phyloP scores from a whole-genome alignment of 2,888 invertebrate genomes.

The Lasioglossum leucozonium region DNA sequence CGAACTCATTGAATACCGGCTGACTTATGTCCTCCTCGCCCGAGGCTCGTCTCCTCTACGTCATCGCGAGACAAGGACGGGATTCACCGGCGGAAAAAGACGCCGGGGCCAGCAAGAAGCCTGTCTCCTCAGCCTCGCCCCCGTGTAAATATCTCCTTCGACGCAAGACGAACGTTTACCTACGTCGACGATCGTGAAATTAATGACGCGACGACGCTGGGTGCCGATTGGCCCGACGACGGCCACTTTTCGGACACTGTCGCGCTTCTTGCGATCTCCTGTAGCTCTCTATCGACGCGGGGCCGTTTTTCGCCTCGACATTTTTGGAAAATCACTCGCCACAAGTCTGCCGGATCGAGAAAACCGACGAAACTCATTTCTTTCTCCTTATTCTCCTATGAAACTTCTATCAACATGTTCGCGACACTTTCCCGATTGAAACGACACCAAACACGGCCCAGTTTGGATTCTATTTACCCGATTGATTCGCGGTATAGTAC shows the following conservation, averaged over 20 bases:
- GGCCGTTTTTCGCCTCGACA: background rate
- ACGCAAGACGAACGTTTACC: constrained; percentile 36
- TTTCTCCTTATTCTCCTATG: background rate
- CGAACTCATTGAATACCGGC: constrained; percentile 79
- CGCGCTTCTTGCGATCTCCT: constrained; percentile 1
- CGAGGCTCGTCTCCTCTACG: constrained; percentile 42
- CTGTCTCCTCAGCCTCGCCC: constrained; percentile 22
- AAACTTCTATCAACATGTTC: background rate
- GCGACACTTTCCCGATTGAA: no score
- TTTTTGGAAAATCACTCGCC: background rate
- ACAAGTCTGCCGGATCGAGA: no score
- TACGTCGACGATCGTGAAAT: constrained; percentile 41
- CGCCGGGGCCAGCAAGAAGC: constrained; percentile 48
- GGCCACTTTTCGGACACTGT: background rate
- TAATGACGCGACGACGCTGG: constrained; percentile 10
- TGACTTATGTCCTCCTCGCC: constrained; percentile 75
- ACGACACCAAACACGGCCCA: background rate
- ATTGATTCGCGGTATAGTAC: background rate
- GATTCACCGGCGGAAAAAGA: constrained; percentile 45
- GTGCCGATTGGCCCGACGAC: background rate
- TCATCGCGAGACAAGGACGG: constrained; percentile 48
- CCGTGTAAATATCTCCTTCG: constrained; percentile 50
- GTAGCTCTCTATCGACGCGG: background rate
- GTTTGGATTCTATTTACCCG: background rate
- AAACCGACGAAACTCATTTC: no score